Percentiles rank a stretch among this genome's conserved stretches.
Conservation (phyloP, 2,113 vertebrate species). For the Rhipidura dahli region DNA sequence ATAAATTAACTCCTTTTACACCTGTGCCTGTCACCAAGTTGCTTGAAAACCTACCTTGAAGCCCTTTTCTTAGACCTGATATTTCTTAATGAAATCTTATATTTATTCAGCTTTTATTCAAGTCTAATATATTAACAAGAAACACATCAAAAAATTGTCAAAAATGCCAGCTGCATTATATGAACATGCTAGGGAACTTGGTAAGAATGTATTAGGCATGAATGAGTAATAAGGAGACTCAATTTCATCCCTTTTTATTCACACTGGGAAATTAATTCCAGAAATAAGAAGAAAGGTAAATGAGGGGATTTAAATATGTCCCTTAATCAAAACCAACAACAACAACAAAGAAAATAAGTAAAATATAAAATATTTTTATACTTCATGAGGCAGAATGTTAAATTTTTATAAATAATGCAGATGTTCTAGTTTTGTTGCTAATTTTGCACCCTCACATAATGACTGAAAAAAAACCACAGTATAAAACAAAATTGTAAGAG, state of each 20-base stretch:
- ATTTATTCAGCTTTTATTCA: not conserved
- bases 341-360: not conserved
- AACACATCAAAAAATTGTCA: not conserved
- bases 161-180: not conserved
- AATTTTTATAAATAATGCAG: not conserved
- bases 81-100: not conserved
- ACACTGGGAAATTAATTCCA: not conserved
- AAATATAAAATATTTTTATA: not conserved
- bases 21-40: not conserved
- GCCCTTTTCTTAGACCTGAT: not conserved
- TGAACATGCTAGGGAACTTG: not conserved
- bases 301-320: not conserved
- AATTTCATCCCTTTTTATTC: not conserved
- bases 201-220: not conserved
- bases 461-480: not conserved
- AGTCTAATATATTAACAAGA: not conserved
- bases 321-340: not conserved
- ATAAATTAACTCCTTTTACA: not conserved
- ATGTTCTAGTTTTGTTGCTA: not conserved
- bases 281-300: not conserved
- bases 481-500: slow-evolving; percentile 22
- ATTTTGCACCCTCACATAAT: not conserved
- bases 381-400: not conserved
- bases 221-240: not conserved
- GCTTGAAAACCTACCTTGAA: not conserved